These are phyloP conservation scores for Eueides isabella DNA, from an alignment of 1,140 invertebrate genomes.

Conservation along the genomic window DNA sequence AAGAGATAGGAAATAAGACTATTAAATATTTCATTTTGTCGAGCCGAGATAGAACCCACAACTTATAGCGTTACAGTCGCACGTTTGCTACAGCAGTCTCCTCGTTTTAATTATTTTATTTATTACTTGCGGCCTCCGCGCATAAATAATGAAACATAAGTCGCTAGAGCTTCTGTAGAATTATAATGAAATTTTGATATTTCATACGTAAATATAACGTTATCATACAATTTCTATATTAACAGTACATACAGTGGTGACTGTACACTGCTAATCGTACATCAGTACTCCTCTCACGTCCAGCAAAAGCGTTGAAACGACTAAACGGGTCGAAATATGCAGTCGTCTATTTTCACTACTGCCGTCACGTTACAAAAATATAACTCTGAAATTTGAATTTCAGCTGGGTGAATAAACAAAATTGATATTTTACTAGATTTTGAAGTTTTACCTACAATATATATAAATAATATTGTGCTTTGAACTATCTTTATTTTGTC, in stretches of 20 bases:
- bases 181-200: neutral
- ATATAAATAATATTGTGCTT: neutral
- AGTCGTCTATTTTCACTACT: slow-evolving; percentile 26
- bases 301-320: neutral
- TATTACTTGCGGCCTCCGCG: too few relatives aligned
- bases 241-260: neutral
- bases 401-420: neutral
- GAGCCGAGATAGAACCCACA: too few relatives aligned
- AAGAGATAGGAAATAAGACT: too few relatives aligned
- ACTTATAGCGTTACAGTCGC: too few relatives aligned
- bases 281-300: slow-evolving; percentile 22
- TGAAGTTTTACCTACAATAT: neutral
- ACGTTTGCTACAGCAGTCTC: too few relatives aligned
- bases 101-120: too few relatives aligned
- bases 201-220: neutral
- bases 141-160: too few relatives aligned
- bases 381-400: slow-evolving; percentile 29
- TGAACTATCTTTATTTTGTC: neutral
- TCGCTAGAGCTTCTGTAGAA: too few relatives aligned
- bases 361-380: slow-evolving; percentile 34
- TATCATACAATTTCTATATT: neutral
- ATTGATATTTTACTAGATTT: neutral
- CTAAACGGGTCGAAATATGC: slow-evolving; percentile 30
- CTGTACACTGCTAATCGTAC: slow-evolving; percentile 19
- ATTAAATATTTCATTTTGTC: too few relatives aligned